Percentiles rank a stretch among this genome's conserved stretches.
Evolutionary conservation across 2,888 invertebrate species (phyloP).

Genomic region (Sesamia inferens): DNA sequence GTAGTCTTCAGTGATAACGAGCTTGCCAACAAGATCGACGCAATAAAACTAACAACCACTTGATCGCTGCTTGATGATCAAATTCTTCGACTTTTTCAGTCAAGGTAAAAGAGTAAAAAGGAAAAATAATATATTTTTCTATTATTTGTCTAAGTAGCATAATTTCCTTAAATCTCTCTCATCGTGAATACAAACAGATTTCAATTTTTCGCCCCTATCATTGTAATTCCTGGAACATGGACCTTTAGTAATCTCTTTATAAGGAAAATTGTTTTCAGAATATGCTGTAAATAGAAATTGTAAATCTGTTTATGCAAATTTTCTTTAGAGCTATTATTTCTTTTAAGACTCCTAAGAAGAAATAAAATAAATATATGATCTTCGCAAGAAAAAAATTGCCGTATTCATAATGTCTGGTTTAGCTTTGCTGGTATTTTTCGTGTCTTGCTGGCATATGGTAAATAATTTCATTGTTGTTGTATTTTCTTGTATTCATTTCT

Average conservation of each 20-base stretch:
- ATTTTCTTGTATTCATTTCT: no score
- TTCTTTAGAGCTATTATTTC: constrained; percentile 23
- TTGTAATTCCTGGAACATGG: constrained; percentile 49
- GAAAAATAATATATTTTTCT: constrained; percentile 42
- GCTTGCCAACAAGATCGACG: background rate
- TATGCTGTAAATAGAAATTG: constrained; percentile 20
- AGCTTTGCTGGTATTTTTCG: no score
- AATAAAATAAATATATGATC: background rate
- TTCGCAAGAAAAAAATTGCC: background rate
- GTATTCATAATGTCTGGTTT: no score
- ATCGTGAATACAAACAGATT: constrained; percentile 51
- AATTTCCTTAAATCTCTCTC: constrained; percentile 40
- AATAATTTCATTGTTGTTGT: no score
- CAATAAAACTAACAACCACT: constrained; percentile 36
- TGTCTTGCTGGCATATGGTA: no score
- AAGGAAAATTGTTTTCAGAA: constrained; percentile 48
- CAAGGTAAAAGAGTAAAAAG: constrained; percentile 29
- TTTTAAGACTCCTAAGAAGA: background rate
- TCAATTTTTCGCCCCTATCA: constrained; percentile 54
- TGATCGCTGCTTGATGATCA: constrained; percentile 24
- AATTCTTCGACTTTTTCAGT: constrained; percentile 12
- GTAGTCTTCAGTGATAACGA: constrained; percentile 20
- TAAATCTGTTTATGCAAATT: constrained; percentile 20
- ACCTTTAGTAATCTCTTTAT: constrained; percentile 33
- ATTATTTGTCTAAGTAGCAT: constrained; percentile 45